Conservation (phyloP, 2,888 invertebrate species). For the Mechanitis messenoides region DNA sequence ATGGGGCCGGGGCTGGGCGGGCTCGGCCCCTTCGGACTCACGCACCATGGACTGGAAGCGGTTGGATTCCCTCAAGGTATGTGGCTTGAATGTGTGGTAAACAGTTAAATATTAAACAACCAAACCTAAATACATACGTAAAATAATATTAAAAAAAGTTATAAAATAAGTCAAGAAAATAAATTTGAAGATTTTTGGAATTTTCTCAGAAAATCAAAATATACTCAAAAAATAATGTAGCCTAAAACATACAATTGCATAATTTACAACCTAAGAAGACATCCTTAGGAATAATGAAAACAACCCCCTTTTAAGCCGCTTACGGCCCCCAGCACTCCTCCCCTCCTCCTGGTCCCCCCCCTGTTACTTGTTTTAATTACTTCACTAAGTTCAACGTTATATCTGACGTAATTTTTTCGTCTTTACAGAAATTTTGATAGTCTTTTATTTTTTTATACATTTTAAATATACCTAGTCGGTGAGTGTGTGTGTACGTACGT, state of each 20-base stretch:
- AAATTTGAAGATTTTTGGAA: no score
- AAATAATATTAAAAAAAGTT: background rate
- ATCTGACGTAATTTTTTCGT: conserved; percentile 14
- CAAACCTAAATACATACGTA: background rate
- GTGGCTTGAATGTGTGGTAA: conserved; percentile 20
- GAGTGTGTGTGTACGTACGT: no score
- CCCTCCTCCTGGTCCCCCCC: conserved; percentile 52
- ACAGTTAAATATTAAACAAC: background rate
- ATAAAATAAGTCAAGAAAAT: no score
- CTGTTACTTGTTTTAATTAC: conserved; percentile 74
- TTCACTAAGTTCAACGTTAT: conserved; percentile 51
- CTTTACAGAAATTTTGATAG: conserved; percentile 18
- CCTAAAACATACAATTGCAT: conserved; percentile 52
- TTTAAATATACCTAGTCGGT: background rate
- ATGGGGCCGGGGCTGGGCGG: conserved; percentile 74
- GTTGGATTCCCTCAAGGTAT: conserved; percentile 73
- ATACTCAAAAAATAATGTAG: conserved; percentile 9
- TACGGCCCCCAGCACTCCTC: conserved; percentile 50
- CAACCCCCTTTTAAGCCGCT: conserved; percentile 67
- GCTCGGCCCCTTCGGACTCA: conserved; percentile 68
- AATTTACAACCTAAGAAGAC: conserved; percentile 74
- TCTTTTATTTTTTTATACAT: background rate
- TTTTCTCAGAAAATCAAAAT: conserved; percentile 3
- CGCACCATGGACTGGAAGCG: conserved; percentile 69
- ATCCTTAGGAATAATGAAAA: conserved; percentile 75